phyloP scores from a whole-genome alignment of 2,888 invertebrate species.

The Tachina fera region DNA sequence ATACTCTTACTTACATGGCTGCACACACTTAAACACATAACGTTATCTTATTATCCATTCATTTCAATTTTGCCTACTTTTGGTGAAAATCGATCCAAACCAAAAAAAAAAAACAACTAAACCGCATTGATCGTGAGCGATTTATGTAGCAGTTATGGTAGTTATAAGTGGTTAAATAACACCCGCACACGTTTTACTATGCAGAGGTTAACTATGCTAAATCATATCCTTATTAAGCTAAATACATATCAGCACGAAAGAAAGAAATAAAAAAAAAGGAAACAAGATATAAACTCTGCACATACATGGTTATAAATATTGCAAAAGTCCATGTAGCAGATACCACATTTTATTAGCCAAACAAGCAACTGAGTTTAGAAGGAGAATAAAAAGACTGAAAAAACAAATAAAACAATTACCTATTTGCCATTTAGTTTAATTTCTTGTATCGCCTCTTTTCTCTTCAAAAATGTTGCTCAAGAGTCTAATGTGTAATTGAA shows the following conservation, averaged over 20 bases:
- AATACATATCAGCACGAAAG: slow-evolving; percentile 28
- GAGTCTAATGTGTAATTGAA: slow-evolving; percentile 57
- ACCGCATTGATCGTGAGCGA: slow-evolving; percentile 78
- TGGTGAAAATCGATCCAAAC: slow-evolving; percentile 69
- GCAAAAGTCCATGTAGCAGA: slow-evolving; percentile 48
- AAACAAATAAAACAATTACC: slow-evolving; percentile 30
- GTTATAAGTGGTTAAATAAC: slow-evolving; percentile 75
- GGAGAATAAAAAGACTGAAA: background rate
- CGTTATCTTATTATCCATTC: slow-evolving; percentile 21
- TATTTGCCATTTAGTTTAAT: slow-evolving; percentile 40
- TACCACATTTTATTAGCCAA: slow-evolving; percentile 23
- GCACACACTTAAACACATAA: slow-evolving; percentile 4
- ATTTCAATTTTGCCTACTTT: slow-evolving; percentile 72
- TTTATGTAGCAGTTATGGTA: slow-evolving; percentile 72
- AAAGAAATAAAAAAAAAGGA: background rate
- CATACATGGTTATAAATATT: slow-evolving; percentile 50
- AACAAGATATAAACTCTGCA: slow-evolving; percentile 13
- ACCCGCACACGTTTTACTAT: slow-evolving; percentile 62
- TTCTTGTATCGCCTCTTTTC: background rate
- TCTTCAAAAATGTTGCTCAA: background rate
- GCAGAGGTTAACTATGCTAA: slow-evolving; percentile 59
- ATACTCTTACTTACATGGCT: background rate
- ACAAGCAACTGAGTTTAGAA: slow-evolving; percentile 33
- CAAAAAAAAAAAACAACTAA: background rate
- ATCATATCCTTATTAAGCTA: slow-evolving; percentile 45